Evolutionary conservation across 2,113 vertebrate species (phyloP).

Genomic region (Paratilapia polleni): DNA sequence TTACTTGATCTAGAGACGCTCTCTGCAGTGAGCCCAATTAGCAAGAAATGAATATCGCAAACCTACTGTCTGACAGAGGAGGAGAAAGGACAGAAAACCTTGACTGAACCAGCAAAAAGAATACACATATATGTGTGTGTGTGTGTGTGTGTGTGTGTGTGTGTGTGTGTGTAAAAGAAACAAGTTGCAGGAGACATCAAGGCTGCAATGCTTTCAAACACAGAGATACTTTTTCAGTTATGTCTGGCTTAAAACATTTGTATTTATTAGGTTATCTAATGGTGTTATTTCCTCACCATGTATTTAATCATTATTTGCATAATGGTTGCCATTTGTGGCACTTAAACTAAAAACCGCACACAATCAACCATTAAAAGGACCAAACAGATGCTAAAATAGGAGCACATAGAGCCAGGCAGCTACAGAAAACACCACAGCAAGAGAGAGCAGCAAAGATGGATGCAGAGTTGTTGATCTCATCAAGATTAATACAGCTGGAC

Average conservation of each 20-base stretch:
- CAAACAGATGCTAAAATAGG: slow-evolving; percentile 14
- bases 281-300: slow-evolving; percentile 4
- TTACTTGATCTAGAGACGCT: slow-evolving; percentile 1
- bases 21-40: slow-evolving; percentile 11
- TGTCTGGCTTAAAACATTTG: neutral
- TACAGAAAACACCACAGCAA: slow-evolving; percentile 12
- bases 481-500: slow-evolving; percentile 65
- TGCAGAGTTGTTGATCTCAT: slow-evolving; percentile 64
- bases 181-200: neutral
- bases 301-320: slow-evolving; percentile 46
- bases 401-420: slow-evolving; percentile 1
- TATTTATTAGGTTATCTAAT: slow-evolving; percentile 22
- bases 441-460: slow-evolving; percentile 33
- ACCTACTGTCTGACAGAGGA: neutral
- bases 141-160: too few species aligned
- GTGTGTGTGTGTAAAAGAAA: too few species aligned
- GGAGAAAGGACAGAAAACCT: neutral
- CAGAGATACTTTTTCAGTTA: neutral
- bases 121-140: too few species aligned
- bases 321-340: slow-evolving; percentile 34
- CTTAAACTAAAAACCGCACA: slow-evolving; percentile 28
- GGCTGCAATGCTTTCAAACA: neutral
- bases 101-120: too few species aligned
- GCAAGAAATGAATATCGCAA: neutral
- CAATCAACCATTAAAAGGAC: slow-evolving; percentile 26